These are phyloP conservation scores for Tympanoctomys barrerae DNA, from an alignment of 2,797 vertebrate genomes.

Conservation along the genomic window DNA sequence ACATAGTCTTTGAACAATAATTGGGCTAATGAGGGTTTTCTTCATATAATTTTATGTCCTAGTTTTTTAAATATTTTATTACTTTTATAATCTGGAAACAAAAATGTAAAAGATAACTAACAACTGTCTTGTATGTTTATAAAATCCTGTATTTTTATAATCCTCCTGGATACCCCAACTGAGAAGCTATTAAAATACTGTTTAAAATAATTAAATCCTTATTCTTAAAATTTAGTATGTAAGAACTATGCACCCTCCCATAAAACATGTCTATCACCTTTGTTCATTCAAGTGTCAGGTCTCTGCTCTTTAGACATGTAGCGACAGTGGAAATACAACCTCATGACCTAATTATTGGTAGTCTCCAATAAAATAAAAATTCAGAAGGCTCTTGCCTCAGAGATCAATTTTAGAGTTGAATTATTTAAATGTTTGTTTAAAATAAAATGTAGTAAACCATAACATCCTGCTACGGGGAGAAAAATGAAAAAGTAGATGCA, in stretches of 20 bases:
- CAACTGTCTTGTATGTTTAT: not conserved
- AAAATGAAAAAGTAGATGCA: conserved; percentile 36
- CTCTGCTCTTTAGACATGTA: not conserved
- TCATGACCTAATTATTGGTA: conserved; percentile 52
- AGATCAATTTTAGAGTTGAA: conserved; percentile 67
- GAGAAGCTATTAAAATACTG: not conserved
- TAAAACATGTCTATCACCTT: not conserved
- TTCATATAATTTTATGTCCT: not conserved
- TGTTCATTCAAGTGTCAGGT: not conserved
- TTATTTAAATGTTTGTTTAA: conserved; percentile 75
- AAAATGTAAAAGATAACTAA: not conserved
- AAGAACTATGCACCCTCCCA: not conserved
- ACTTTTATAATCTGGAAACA: not conserved
- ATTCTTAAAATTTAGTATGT: not conserved
- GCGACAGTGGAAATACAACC: not conserved
- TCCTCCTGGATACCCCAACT: not conserved
- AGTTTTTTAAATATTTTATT: not conserved
- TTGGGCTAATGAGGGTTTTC: not conserved
- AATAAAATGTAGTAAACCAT: conserved; percentile 66
- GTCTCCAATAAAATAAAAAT: conserved; percentile 35
- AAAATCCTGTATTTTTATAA: not conserved
- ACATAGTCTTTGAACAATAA: not conserved
- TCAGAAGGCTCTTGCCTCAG: not conserved
- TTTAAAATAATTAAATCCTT: not conserved
- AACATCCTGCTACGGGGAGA: conserved; percentile 65